Evolutionary conservation across 2,888 invertebrate genomes (phyloP).

Genomic region (Piscicola geometra): DNA sequence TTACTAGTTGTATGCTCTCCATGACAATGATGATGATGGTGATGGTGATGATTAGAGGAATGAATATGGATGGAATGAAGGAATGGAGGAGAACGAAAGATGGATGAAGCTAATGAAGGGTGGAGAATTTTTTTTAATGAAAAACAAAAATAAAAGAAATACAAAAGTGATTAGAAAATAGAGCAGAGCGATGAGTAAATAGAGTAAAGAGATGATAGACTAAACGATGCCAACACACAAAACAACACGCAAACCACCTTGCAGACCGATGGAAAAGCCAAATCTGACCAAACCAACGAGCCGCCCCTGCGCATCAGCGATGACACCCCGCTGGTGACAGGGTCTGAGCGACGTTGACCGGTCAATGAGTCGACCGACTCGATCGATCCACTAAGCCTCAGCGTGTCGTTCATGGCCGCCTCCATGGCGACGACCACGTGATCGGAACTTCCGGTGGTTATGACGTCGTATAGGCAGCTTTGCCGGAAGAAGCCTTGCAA

Average conservation of each 20-base stretch:
- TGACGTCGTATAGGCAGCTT: constrained; percentile 62
- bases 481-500: constrained; percentile 61
- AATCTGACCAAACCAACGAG: neutral
- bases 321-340: neutral
- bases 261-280: neutral
- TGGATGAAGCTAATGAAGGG: too few species aligned
- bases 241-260: neutral
- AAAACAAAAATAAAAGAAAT: too few species aligned
- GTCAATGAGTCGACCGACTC: constrained; percentile 2
- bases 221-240: too few species aligned
- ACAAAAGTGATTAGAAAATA: too few species aligned
- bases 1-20: too few species aligned
- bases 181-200: too few species aligned
- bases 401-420: constrained; percentile 25
- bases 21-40: too few species aligned
- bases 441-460: constrained; percentile 59
- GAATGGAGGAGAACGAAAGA: too few species aligned
- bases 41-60: too few species aligned
- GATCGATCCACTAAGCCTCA: constrained; percentile 3
- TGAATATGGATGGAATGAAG: too few species aligned
- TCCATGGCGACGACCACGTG: constrained; percentile 47
- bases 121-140: too few species aligned
- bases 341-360: neutral
- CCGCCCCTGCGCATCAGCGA: neutral
- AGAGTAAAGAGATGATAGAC: too few species aligned